These are phyloP conservation scores for Drosophila paucipuncta DNA, from an alignment of 2,888 invertebrate species.

Conservation along the genomic window DNA sequence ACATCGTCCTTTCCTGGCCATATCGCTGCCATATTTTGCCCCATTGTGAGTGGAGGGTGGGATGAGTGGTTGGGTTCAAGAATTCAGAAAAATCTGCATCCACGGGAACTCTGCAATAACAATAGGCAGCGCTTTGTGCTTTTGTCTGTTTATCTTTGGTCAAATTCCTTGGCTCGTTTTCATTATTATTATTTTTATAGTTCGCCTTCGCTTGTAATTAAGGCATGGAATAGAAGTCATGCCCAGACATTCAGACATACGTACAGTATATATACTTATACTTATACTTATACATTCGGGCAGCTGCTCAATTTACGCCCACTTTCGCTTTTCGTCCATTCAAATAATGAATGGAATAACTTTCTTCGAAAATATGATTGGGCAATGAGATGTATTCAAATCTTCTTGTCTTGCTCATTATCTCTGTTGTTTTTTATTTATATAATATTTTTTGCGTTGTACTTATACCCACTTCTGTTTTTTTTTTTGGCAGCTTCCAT, in stretches of 20 bases:
- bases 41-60: slow-evolving; percentile 35
- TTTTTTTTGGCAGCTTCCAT: slow-evolving; percentile 27
- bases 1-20: slow-evolving; percentile 37
- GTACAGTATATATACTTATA: not conserved
- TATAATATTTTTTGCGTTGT: slow-evolving; percentile 1
- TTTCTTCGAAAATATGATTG: slow-evolving; percentile 47
- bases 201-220: slow-evolving; percentile 68
- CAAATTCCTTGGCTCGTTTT: slow-evolving; percentile 62
- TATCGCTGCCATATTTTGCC: slow-evolving; percentile 62
- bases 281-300: not conserved
- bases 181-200: slow-evolving; percentile 65
- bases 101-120: slow-evolving; percentile 50
- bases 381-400: slow-evolving; percentile 53
- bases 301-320: slow-evolving; percentile 8
- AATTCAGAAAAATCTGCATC: slow-evolving; percentile 68
- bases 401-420: slow-evolving; percentile 32
- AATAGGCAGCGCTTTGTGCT: slow-evolving; percentile 60
- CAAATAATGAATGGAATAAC: slow-evolving; percentile 60
- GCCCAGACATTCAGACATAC: slow-evolving; percentile 3
- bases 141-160: slow-evolving; percentile 79
- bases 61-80: not conserved
- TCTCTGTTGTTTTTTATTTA: slow-evolving; percentile 1
- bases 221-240: slow-evolving; percentile 48
- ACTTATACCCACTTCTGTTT: slow-evolving; percentile 16
- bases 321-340: slow-evolving; percentile 42